These are phyloP conservation scores for Pipra filicauda DNA, from an alignment of 2,113 vertebrate genomes.

Conservation along the genomic window DNA sequence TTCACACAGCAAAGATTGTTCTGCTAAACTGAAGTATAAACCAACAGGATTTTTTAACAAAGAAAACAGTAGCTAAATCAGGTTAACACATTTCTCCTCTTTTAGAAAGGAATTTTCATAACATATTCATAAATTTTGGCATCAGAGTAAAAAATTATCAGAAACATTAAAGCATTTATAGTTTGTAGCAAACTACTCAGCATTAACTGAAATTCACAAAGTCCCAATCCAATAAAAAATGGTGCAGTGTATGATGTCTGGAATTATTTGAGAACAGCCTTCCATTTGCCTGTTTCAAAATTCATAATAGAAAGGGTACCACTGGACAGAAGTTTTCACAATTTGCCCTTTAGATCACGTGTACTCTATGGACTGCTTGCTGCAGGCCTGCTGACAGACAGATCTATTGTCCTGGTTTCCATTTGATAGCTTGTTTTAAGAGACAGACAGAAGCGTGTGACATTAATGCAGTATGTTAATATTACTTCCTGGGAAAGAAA, in stretches of 20 bases:
- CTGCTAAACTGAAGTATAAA: constrained; percentile 46
- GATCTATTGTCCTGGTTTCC: not conserved
- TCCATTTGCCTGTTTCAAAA: constrained; percentile 32
- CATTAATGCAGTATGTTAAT: not conserved
- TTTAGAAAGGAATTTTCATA: not conserved
- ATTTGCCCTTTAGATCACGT: not conserved
- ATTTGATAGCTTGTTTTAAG: not conserved
- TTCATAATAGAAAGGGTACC: not conserved
- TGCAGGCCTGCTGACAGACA: not conserved
- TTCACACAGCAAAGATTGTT: constrained; percentile 20
- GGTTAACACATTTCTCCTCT: not conserved
- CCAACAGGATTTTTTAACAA: constrained; percentile 36
- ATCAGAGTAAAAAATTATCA: not conserved
- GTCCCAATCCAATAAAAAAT: not conserved
- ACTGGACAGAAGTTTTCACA: not conserved
- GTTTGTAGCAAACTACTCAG: not conserved
- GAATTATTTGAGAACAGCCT: constrained; percentile 47
- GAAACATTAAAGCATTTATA: not conserved
- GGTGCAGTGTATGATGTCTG: constrained; percentile 17
- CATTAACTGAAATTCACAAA: not conserved
- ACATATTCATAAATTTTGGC: not conserved
- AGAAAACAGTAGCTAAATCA: not conserved
- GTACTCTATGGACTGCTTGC: not conserved
- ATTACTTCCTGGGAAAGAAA: not conserved
- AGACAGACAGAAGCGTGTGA: not conserved